Conservation (phyloP, 1,140 invertebrate species). For the Brevipalpus yothersi region DNA sequence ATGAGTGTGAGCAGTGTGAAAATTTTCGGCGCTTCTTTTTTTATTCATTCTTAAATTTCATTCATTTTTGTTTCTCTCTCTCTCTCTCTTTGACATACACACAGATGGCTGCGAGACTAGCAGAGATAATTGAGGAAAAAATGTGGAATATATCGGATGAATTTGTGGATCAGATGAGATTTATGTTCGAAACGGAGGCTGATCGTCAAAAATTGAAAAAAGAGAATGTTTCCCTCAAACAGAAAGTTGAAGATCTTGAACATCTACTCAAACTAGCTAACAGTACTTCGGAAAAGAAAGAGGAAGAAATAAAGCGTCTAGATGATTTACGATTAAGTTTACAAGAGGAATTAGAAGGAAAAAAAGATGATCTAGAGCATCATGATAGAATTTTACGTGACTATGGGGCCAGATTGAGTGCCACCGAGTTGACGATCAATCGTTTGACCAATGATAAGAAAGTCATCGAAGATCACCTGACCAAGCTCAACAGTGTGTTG, state of each 20-base stretch:
- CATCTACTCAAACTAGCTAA: background rate
- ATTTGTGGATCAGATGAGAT: no score
- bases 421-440: background rate
- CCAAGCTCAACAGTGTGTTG: background rate
- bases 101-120: no score
- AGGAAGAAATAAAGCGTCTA: background rate
- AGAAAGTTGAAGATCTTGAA: background rate
- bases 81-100: no score
- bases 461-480: background rate
- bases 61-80: no score
- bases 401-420: background rate
- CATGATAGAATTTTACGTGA: background rate
- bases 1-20: no score
- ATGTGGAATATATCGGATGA: no score
- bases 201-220: background rate
- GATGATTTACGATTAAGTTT: background rate
- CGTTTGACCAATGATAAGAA: background rate
- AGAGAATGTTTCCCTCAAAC: background rate
- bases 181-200: background rate
- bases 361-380: background rate
- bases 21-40: no score
- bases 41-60: no score
- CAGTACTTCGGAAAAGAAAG: background rate
- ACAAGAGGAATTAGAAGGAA: background rate
- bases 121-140: no score